Conservation (phyloP, 2,888 invertebrate species). For the Torymus texanus region DNA sequence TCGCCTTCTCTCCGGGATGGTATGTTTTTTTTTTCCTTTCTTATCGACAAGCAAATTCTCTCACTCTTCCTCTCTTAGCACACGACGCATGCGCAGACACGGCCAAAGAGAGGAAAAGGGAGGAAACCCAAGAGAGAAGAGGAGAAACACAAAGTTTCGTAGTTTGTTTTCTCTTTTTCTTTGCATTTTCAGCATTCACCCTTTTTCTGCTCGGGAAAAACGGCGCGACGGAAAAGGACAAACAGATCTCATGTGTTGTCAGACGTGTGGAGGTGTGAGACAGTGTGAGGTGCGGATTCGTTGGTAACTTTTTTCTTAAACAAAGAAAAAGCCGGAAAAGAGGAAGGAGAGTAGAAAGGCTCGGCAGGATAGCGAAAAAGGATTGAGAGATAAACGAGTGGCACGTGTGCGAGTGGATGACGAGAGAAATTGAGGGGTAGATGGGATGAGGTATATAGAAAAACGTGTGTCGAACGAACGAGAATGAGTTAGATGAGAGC, state of each 20-base stretch:
- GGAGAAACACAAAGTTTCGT: constrained; percentile 47
- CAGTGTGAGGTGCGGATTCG: too few relatives aligned
- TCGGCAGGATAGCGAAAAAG: constrained; percentile 19
- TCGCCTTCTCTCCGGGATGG: constrained; percentile 48
- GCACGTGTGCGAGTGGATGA: constrained; percentile 17
- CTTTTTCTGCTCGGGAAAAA: neutral
- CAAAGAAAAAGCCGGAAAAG: constrained; percentile 25
- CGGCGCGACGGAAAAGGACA: constrained; percentile 23
- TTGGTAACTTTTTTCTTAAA: too few relatives aligned
- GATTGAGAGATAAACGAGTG: neutral
- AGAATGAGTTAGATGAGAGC: constrained; percentile 7
- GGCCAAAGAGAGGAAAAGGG: constrained; percentile 43
- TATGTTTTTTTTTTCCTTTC: constrained; percentile 39
- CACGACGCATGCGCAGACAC: constrained; percentile 46
- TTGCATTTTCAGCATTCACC: neutral
- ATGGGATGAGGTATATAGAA: constrained; percentile 13
- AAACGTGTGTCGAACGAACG: constrained; percentile 11
- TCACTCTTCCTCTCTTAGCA: constrained; percentile 36
- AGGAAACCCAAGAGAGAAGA: constrained; percentile 52
- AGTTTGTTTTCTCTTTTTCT: neutral
- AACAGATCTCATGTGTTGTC: neutral
- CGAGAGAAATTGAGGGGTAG: neutral
- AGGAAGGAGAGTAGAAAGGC: constrained; percentile 56
- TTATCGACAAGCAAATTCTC: constrained; percentile 45
- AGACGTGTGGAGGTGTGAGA: neutral